A percentile compares a stretch with the other conserved stretches of the same genome.
These are phyloP conservation scores for Augochlora pura DNA, from an alignment of 1,140 invertebrate genomes.

Conservation along the genomic window DNA sequence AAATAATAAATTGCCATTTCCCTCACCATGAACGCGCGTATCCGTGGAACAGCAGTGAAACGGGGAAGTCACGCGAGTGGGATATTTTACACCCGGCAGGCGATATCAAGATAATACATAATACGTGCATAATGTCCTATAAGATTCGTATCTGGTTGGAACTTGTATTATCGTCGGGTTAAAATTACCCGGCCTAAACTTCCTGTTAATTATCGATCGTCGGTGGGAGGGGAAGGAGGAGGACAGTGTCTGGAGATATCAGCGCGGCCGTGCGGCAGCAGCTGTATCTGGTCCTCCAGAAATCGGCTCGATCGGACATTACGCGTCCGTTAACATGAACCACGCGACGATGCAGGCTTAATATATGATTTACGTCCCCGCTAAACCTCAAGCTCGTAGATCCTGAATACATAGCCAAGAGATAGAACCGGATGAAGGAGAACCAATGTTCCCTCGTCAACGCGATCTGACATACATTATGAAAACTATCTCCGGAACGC, in stretches of 20 bases:
- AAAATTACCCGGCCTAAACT: conserved; percentile 11
- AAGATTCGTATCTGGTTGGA: background rate
- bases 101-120: too few species aligned
- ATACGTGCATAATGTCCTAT: background rate
- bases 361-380: conserved; percentile 65
- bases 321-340: conserved; percentile 58
- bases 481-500: conserved; percentile 53
- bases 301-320: conserved; percentile 59
- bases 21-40: too few species aligned
- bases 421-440: background rate
- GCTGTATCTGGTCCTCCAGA: conserved; percentile 47
- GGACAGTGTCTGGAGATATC: conserved; percentile 56
- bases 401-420: conserved; percentile 33
- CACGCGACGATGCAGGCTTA: conserved; percentile 55
- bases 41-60: too few species aligned
- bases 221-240: too few species aligned
- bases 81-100: too few species aligned
- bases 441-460: background rate
- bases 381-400: conserved; percentile 53
- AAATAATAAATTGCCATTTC: too few species aligned
- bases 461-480: background rate
- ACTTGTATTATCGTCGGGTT: background rate
- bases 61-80: too few species aligned
- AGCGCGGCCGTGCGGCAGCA: conserved; percentile 36
- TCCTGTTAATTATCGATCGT: conserved; percentile 40